phyloP scores from a whole-genome alignment of 2,113 vertebrate species.

The Calyptommatus sinebrachiatus region DNA sequence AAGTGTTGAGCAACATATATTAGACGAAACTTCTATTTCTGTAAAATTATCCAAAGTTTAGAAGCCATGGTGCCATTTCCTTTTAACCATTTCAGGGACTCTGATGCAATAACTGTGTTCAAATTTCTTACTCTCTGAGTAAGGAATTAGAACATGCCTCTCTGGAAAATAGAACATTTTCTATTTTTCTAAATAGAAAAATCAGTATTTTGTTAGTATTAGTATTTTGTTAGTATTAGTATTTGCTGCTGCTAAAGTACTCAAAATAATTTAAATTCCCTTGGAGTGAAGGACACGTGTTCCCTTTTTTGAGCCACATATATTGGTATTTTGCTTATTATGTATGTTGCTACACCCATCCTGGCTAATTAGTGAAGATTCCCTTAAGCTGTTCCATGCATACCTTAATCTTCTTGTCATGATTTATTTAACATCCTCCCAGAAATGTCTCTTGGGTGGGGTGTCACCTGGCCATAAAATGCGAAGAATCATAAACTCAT shows the following conservation, averaged over 20 bases:
- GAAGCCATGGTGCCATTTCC: neutral
- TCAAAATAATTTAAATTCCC: fast-evolving
- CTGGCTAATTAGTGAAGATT: fast-evolving
- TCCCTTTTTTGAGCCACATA: neutral
- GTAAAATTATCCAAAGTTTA: neutral
- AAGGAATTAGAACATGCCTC: too few species aligned
- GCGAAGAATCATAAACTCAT: neutral
- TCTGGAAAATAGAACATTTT: too few species aligned
- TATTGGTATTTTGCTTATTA: neutral
- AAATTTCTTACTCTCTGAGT: neutral
- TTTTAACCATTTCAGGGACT: too few species aligned
- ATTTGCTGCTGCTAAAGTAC: neutral
- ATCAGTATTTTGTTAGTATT: neutral
- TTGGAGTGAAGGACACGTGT: neutral
- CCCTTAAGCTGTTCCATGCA: neutral
- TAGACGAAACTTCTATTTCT: neutral
- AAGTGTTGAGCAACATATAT: neutral
- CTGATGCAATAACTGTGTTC: neutral
- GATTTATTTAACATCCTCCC: neutral
- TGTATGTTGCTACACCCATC: constrained; percentile 1
- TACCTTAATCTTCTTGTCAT: neutral
- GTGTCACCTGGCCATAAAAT: constrained; percentile 3
- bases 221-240: fast-evolving
- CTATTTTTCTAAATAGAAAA: neutral
- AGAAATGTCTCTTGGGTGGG: neutral